Conservation (phyloP, 1,140 invertebrate genomes). For the Macrobrachium nipponense region DNA sequence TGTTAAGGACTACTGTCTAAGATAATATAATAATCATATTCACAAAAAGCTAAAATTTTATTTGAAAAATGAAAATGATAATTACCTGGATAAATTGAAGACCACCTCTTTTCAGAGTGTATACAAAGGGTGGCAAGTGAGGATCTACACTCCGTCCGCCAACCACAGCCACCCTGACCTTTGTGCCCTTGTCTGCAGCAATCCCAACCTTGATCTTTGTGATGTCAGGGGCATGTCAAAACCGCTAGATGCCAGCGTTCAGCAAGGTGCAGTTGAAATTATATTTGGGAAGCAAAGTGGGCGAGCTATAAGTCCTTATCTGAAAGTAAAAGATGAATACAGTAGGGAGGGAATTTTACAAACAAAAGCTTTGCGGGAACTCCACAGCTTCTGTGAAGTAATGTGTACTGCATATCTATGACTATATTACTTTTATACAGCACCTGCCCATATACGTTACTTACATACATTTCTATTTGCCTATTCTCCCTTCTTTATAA, state of each 20-base stretch:
- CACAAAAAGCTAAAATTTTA: background rate
- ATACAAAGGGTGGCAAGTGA: conserved; percentile 22
- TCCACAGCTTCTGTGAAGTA: no score
- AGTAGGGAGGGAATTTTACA: no score
- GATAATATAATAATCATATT: no score
- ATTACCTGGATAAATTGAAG: background rate
- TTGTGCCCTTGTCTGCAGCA: conserved; percentile 9
- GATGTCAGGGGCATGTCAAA: conserved; percentile 8
- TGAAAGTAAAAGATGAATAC: no score
- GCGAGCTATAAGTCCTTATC: no score
- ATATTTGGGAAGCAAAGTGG: no score
- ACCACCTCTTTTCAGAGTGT: background rate
- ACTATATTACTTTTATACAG: no score
- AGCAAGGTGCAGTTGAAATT: background rate
- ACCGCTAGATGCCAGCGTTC: background rate
- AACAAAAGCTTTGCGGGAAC: no score
- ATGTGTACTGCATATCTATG: no score
- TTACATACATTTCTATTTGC: background rate
- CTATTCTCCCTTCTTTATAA: background rate
- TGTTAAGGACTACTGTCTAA: no score
- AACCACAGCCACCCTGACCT: conserved; percentile 1
- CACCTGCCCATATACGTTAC: no score
- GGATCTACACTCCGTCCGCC: conserved; percentile 4
- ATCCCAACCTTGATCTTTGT: conserved; percentile 25
- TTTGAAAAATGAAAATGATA: no score